Percentiles rank a stretch among this genome's conserved stretches.
phyloP scores from a whole-genome alignment of 2,113 vertebrate species.

The Geococcyx californianus region DNA sequence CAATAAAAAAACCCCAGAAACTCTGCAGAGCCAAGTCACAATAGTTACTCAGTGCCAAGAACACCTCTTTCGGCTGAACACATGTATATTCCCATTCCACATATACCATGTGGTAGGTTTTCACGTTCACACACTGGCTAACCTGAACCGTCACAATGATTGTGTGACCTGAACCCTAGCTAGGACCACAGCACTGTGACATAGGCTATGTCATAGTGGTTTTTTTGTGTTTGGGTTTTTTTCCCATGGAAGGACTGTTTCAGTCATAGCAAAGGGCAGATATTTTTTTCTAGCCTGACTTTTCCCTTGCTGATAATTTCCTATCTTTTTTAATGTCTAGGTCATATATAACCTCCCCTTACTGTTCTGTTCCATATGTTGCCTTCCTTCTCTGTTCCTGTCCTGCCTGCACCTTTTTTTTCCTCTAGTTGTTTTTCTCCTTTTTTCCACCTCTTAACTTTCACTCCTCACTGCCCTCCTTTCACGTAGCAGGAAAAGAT shows the following conservation, averaged over 20 bases:
- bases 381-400: neutral
- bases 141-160: neutral
- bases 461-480: neutral
- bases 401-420: neutral
- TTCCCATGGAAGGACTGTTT: neutral
- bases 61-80: neutral
- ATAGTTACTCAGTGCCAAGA: neutral
- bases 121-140: neutral
- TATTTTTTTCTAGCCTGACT: neutral
- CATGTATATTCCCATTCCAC: neutral
- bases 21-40: neutral
- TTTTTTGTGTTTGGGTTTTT: neutral
- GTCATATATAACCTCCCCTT: neutral
- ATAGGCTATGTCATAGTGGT: neutral
- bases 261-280: neutral
- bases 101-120: accelerated
- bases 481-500: neutral
- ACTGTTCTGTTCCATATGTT: neutral
- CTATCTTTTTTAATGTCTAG: neutral
- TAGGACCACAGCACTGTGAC: neutral
- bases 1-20: neutral
- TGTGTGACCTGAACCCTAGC: neutral
- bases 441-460: neutral
- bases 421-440: neutral
- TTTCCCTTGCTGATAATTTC: neutral